Evolutionary conservation across 2,113 vertebrate genomes (phyloP), one percentile per base, ranked within the genome.

Genomic region (Mirza zaza): DNA sequence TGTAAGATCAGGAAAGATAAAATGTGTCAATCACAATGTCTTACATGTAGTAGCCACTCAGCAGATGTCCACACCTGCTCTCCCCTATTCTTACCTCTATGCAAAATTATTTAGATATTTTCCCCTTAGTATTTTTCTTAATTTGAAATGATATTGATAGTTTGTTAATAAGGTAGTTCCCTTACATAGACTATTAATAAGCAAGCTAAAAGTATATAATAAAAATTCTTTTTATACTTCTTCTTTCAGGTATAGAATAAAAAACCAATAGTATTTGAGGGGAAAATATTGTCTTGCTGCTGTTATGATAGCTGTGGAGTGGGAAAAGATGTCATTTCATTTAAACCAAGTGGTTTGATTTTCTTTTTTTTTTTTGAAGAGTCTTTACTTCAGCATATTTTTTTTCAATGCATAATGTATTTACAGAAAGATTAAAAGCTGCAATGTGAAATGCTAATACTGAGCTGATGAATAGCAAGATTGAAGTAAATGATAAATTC

Each of bases 201-300:
- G 10, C 81, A 59, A 95, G 81, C 39, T 95, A 63, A 96, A 97
- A 98, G 20, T 63, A 45, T 1, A 0, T 96, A 97, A 97, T 98
- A 97, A 98, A 98, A 98, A 91, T 91, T 90, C 71, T 96, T 97
- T 98, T 93, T 96, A 96, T 97, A 98, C 97, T 98, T 98, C 98
- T 98, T 98, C 97, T 98, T 95, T 21, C 98, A 99, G 98, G 98
- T 98, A 12, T 99, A 98, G 96, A 98, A 91, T 98, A 95, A 97
- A 97, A 97, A 92, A n/a, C 5, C 71, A 55, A 5, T 97, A 97
- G 90, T 97, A 84, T 97, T 98, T 97, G 94, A 97, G 94, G 96
- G 95, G 48, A 96, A 91, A 92, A 70, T 87, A 88, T 68, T 90
- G 65, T 90, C 68, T 97, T 97, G 93, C 94, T 94, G 92, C 95